Conservation (phyloP, 2,113 vertebrate species). For the Alouatta palliata region DNA sequence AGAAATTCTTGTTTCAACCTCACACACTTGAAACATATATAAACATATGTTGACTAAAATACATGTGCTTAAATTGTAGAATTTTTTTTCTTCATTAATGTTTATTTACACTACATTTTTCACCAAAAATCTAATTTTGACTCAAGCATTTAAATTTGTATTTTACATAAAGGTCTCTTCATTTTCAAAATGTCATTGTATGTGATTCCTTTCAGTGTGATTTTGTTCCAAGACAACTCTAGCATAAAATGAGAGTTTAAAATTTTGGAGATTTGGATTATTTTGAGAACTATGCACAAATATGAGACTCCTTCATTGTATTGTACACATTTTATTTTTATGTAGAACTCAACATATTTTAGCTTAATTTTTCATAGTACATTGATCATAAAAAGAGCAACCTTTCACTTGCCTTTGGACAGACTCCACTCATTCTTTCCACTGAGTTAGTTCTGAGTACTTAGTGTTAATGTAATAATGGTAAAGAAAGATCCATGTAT, state of each 20-base stretch:
- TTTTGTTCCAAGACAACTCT: slow-evolving; percentile 65
- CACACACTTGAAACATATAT: background rate
- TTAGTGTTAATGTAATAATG: background rate
- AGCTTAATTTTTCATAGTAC: background rate
- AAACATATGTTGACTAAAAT: slow-evolving; percentile 71
- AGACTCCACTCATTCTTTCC: background rate
- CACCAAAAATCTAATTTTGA: slow-evolving; percentile 80
- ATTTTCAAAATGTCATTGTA: slow-evolving; percentile 76
- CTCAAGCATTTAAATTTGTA: slow-evolving; percentile 81
- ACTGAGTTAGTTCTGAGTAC: background rate
- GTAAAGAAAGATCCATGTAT: background rate
- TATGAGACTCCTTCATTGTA: background rate
- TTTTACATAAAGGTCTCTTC: slow-evolving; percentile 75
- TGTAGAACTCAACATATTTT: background rate
- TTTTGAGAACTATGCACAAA: slow-evolving; percentile 36
- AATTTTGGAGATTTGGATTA: slow-evolving; percentile 46
- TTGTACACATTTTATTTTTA: slow-evolving; percentile 16
- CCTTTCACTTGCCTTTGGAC: background rate
- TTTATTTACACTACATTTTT: slow-evolving; percentile 78
- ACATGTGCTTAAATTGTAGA: slow-evolving; percentile 76
- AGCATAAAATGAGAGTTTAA: slow-evolving; percentile 68
- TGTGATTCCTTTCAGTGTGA: slow-evolving; percentile 68
- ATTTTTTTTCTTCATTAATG: slow-evolving; percentile 78
- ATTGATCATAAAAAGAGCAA: background rate
- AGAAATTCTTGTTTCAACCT: slow-evolving; percentile 72